Evolutionary conservation across 2,113 vertebrate species (phyloP), one percentile per base, ranked within the genome.

Genomic region (Cynoglossus semilaevis): DNA sequence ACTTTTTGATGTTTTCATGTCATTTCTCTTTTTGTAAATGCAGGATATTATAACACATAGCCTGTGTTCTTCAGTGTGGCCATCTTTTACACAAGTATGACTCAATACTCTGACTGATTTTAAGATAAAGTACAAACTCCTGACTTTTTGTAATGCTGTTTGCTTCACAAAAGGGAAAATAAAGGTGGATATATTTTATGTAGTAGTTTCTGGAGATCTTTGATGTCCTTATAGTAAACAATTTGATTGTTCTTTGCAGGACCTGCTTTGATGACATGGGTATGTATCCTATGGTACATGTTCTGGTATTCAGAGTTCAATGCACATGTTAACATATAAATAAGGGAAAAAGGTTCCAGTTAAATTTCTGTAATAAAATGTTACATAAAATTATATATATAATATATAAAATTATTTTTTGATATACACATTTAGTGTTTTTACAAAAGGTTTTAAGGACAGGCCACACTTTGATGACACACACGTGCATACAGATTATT

Each of bases 21-120:
- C 6, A 4, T 40, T 17, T 74, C 1, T 44, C 14, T 52, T 3
- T n/a, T n/a, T n/a, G n/a, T n/a, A n/a, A n/a, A n/a, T 8, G 54
- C 52, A 98, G 94, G 96, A 98, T 67, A 97, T 98, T n/a, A n/a
- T 80, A 96, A 98, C 79, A 98, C 96, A 0, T 97, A 36, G 95
- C 94, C 59, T 93, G 93, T 0, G 93, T 97, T 58, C 90, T 98
- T 82, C 92, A 92, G 0, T 98, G 96, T 6, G 96, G 96, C 49
- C 96, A 98, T 80, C 94, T 98, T 70, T 89, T 98, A 65, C 96
- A 98, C 86, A 93, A 89, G 96, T 98, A 91, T 77, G 81, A 72
- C 13, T 44, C 5, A 53, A 52, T 15, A 4, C 1, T 14, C 11
- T 29, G 22, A 29, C 6, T 29, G n/a, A n/a, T n/a, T n/a, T n/a